These are phyloP conservation scores for Eristalinus aeneus DNA, from an alignment of 2,888 invertebrate species.

Conservation along the genomic window DNA sequence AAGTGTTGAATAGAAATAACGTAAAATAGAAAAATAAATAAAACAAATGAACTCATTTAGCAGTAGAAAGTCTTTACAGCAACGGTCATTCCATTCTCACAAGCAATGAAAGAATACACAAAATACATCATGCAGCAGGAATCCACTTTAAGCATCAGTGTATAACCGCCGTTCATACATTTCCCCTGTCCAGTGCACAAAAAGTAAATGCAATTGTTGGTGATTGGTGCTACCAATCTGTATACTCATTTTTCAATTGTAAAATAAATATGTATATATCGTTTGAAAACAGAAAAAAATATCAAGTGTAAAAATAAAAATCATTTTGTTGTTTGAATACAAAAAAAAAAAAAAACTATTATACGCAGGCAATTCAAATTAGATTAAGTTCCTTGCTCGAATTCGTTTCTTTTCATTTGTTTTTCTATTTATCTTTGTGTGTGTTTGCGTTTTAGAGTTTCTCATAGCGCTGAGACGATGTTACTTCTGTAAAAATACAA, in stretches of 20 bases:
- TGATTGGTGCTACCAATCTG: constrained; percentile 3
- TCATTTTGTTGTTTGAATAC: constrained; percentile 4
- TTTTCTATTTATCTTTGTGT: constrained; percentile 67
- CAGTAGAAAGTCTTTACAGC: not conserved
- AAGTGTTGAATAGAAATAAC: constrained; percentile 19
- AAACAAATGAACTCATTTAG: not conserved
- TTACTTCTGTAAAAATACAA: constrained; percentile 91
- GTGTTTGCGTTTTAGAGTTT: constrained; percentile 86
- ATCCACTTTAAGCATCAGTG: not conserved
- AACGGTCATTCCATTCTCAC: constrained; percentile 3
- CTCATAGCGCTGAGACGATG: constrained; percentile 94
- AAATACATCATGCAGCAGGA: constrained; percentile 28
- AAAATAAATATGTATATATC: constrained; percentile 24
- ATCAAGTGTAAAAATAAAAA: constrained; percentile 13
- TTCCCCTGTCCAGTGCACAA: not conserved
- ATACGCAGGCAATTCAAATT: constrained; percentile 57
- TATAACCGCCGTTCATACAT: constrained; percentile 3
- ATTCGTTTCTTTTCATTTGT: constrained; percentile 51
- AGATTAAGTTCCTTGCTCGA: constrained; percentile 71
- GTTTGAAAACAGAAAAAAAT: constrained; percentile 12
- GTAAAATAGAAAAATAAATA: constrained; percentile 4
- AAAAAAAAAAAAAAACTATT: constrained; percentile 40
- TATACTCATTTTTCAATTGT: constrained; percentile 4
- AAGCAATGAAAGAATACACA: not conserved
- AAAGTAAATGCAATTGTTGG: constrained; percentile 47